Conservation (phyloP, 2,888 invertebrate species). For the Lasioglossum villosulum region DNA sequence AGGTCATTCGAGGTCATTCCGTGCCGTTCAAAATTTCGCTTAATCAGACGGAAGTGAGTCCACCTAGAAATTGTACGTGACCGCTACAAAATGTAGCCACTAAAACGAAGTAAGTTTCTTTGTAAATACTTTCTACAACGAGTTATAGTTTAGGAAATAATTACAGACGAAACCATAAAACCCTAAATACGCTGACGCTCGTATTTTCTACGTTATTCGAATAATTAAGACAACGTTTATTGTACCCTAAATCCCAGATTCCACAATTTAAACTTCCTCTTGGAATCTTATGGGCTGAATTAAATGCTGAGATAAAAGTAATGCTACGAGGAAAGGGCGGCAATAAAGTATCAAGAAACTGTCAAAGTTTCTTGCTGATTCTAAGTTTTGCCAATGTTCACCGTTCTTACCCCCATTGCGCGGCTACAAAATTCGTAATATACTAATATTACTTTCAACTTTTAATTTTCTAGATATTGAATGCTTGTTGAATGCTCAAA, state of each 20-base stretch:
- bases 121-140: neutral
- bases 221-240: neutral
- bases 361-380: neutral
- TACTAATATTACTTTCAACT: too few relatives aligned
- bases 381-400: neutral
- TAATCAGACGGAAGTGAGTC: too few relatives aligned
- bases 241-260: neutral
- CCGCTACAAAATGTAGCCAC: neutral
- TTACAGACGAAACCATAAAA: neutral
- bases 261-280: neutral
- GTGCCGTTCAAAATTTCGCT: neutral
- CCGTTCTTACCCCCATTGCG: neutral
- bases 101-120: neutral
- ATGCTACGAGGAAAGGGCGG: neutral
- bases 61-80: too few relatives aligned
- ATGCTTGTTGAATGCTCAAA: too few relatives aligned
- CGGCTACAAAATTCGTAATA: neutral
- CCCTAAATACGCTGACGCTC: neutral
- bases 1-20: neutral
- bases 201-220: neutral
- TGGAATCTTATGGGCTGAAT: neutral
- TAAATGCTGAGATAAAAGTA: neutral
- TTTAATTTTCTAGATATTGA: too few relatives aligned
- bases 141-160: neutral
- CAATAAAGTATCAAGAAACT: neutral